These are phyloP conservation scores for Xenops minutus DNA, from an alignment of 2,797 vertebrate species.

Conservation along the genomic window DNA sequence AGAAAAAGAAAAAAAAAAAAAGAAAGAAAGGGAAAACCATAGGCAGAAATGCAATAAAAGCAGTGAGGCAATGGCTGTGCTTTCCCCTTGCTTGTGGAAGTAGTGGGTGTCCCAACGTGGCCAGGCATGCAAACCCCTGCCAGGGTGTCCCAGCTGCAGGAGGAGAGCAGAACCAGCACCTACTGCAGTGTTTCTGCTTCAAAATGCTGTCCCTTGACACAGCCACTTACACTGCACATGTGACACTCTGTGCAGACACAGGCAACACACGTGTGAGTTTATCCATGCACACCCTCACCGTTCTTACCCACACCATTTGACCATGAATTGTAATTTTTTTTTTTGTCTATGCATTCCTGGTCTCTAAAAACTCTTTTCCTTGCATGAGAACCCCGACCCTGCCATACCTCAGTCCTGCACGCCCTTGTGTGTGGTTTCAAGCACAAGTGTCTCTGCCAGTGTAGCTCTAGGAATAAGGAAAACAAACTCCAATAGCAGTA, in stretches of 20 bases:
- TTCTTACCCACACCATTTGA: neutral
- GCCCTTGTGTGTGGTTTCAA: neutral
- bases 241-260: neutral
- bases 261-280: neutral
- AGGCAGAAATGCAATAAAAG: neutral
- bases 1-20: neutral
- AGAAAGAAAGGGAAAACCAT: neutral
- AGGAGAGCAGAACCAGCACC: neutral
- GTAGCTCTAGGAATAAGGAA: neutral
- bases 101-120: neutral
- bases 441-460: neutral
- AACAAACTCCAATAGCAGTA: neutral
- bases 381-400: neutral
- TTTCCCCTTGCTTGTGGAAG: neutral
- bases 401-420: neutral
- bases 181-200: neutral
- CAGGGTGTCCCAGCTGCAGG: neutral
- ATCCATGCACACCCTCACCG: no score
- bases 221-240: neutral
- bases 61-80: neutral
- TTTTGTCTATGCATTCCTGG: neutral
- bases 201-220: neutral
- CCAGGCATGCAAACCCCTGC: neutral
- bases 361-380: neutral
- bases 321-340: neutral